phyloP scores from a whole-genome alignment of 2,113 vertebrate genomes.

The Brachyhypopomus gauderio region DNA sequence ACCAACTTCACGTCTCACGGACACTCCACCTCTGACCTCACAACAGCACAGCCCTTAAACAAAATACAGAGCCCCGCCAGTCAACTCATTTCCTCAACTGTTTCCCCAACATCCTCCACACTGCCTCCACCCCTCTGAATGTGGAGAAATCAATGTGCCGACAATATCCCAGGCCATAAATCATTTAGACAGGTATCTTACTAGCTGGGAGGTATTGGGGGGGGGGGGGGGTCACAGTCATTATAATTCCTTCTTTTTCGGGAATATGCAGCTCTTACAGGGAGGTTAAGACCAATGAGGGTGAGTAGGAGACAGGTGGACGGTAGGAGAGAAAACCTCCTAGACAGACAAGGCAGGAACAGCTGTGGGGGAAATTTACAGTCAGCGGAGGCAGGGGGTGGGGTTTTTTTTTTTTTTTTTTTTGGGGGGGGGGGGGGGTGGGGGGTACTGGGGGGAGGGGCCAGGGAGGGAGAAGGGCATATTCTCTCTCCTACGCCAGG shows the following conservation, averaged over 20 bases:
- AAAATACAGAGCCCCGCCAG: constrained; percentile 6
- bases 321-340: constrained; percentile 25
- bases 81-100: not conserved
- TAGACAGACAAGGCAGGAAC: constrained; percentile 32
- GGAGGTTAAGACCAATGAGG: not conserved
- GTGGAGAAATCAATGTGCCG: constrained; percentile 29
- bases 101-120: constrained; percentile 19
- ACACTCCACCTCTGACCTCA: constrained; percentile 5
- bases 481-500: constrained; percentile 58
- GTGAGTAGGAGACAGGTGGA: constrained; percentile 22
- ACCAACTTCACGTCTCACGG: not conserved
- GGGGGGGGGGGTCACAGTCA: constrained; percentile 10
- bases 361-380: constrained; percentile 10
- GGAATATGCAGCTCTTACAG: not conserved
- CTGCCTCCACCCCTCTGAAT: constrained; percentile 19
- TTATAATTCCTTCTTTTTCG: constrained; percentile 10
- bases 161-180: constrained; percentile 23
- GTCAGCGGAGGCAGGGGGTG: not conserved
- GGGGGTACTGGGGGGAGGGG: not conserved
- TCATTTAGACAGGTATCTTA: constrained; percentile 41
- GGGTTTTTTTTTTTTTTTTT: not conserved
- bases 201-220: not conserved
- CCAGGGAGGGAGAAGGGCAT: constrained; percentile 51
- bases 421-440: not conserved
- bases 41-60: constrained; percentile 17